Conservation (phyloP, 1,140 invertebrate species). For the Bradynema listronoti region DNA sequence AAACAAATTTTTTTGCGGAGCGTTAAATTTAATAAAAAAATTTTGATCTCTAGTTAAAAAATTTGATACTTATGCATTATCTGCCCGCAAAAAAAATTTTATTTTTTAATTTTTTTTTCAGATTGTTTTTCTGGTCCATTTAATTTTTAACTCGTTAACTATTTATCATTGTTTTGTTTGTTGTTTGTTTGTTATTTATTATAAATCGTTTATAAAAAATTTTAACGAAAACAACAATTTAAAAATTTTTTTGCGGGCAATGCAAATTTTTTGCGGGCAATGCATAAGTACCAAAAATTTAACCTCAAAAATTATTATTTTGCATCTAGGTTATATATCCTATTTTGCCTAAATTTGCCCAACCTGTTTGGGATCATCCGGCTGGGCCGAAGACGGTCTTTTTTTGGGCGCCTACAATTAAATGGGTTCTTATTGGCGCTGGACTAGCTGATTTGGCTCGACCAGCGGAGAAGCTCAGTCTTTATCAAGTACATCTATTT, state of each 20-base stretch:
- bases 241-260: neutral
- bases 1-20: neutral
- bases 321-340: slow-evolving; percentile 56
- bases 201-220: neutral
- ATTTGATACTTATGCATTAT: neutral
- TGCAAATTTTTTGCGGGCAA: neutral
- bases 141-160: neutral
- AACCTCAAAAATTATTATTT: slow-evolving; percentile 15
- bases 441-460: slow-evolving; percentile 82
- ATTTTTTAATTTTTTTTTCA: neutral
- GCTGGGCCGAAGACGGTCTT: slow-evolving; percentile 62
- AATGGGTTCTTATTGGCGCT: slow-evolving; percentile 68
- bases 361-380: slow-evolving; percentile 56
- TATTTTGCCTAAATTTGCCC: slow-evolving; percentile 49
- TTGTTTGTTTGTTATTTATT: too few relatives aligned
- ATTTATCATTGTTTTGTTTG: slow-evolving; percentile 3
- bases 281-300: neutral
- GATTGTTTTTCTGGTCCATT: neutral
- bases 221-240: neutral
- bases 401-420: slow-evolving; percentile 59
- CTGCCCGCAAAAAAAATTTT: neutral
- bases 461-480: slow-evolving; percentile 80
- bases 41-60: neutral
- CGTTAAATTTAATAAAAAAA: neutral
- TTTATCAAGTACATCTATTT: slow-evolving; percentile 79